These are phyloP conservation scores for Drosophila athabasca DNA, from an alignment of 1,140 invertebrate species.

Conservation along the genomic window DNA sequence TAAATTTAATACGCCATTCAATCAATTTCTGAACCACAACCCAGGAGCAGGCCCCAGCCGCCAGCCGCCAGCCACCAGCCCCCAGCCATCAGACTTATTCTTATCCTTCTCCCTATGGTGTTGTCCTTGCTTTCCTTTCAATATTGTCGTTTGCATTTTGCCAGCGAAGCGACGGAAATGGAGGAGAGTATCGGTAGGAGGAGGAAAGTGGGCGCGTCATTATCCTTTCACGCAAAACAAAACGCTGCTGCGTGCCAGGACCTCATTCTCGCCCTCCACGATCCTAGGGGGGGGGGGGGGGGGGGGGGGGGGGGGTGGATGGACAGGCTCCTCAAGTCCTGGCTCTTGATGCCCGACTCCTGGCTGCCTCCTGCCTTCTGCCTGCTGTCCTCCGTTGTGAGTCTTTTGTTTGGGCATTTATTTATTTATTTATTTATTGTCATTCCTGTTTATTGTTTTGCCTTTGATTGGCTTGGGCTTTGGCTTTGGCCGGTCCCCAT, in stretches of 20 bases:
- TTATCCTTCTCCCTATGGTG: slow-evolving; percentile 26
- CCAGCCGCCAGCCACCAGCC: neutral
- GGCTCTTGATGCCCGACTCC: slow-evolving; percentile 1
- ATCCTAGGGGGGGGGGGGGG: too few relatives aligned
- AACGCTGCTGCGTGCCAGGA: slow-evolving; percentile 17
- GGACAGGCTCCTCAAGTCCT: neutral
- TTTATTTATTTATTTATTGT: slow-evolving; percentile 78
- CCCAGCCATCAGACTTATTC: neutral
- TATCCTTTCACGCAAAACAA: slow-evolving; percentile 66
- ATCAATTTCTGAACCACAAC: slow-evolving; percentile 56
- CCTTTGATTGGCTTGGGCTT: slow-evolving; percentile 67
- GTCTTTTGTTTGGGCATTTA: slow-evolving; percentile 59
- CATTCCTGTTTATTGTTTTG: slow-evolving; percentile 79
- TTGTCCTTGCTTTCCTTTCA: slow-evolving; percentile 37
- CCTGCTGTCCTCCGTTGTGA: slow-evolving; percentile 20
- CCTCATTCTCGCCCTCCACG: too few relatives aligned
- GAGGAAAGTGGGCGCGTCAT: slow-evolving; percentile 54
- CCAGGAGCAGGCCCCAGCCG: neutral
- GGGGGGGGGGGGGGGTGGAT: too few relatives aligned
- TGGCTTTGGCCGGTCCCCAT: slow-evolving; percentile 9
- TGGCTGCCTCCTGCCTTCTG: neutral
- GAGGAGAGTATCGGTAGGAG: neutral
- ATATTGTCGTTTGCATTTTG: slow-evolving; percentile 68
- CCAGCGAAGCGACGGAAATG: slow-evolving; percentile 2
- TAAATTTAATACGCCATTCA: slow-evolving; percentile 76